Conservation (phyloP, 1,140 invertebrate genomes). For the Trinorchestia longiramus region DNA sequence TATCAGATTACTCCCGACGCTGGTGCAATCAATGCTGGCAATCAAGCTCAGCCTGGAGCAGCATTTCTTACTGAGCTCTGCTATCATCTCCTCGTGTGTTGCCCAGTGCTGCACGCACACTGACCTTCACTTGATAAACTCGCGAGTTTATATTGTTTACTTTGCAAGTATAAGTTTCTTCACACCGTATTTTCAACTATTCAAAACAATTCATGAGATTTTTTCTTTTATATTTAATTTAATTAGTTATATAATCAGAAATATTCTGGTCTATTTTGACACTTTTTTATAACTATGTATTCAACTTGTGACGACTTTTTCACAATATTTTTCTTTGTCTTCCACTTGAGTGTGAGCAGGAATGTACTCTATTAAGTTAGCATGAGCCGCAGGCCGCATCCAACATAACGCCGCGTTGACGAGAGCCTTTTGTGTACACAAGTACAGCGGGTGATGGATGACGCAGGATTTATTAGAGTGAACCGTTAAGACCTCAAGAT, state of each 20-base stretch:
- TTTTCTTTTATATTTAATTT: too few species aligned
- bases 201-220: too few species aligned
- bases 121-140: neutral
- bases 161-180: neutral
- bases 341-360: neutral
- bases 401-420: neutral
- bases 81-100: neutral
- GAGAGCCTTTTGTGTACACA: neutral
- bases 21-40: neutral
- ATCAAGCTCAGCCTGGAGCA: too few species aligned
- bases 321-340: neutral
- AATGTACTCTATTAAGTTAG: neutral
- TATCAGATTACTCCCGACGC: neutral
- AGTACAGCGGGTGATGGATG: neutral
- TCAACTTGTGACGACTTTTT: neutral
- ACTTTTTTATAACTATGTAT: too few species aligned
- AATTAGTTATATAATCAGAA: too few species aligned
- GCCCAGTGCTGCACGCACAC: neutral
- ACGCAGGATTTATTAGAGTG: neutral
- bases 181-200: neutral
- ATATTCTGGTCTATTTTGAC: too few species aligned
- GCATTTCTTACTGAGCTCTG: too few species aligned
- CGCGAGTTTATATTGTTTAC: neutral
- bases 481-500: neutral
- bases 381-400: neutral